Percentiles rank a stretch among this genome's conserved stretches.
phyloP scores from a whole-genome alignment of 1,140 invertebrate species.

The Heliconius nattereri region DNA sequence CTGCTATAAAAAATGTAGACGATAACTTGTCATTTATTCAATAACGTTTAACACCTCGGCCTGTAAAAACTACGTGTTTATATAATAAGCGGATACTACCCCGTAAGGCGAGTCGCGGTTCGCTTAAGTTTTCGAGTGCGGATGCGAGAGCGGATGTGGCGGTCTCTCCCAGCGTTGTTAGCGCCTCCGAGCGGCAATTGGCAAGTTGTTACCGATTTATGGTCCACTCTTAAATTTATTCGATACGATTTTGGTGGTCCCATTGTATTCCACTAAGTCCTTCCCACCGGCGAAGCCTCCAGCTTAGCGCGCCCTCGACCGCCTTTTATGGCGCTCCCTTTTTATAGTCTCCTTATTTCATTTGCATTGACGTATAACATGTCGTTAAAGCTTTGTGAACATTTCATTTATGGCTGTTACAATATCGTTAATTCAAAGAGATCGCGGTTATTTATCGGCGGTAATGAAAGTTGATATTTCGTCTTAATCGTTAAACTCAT shows the following conservation, averaged over 20 bases:
- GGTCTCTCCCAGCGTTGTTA: conserved; percentile 65
- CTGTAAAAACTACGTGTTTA: conserved; percentile 21
- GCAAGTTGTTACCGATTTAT: conserved; percentile 78
- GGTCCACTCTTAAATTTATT: conserved; percentile 76
- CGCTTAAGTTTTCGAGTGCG: conserved; percentile 67
- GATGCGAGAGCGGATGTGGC: conserved; percentile 75
- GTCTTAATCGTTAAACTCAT: conserved; percentile 28
- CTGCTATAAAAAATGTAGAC: background rate
- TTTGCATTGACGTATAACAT: conserved; percentile 60
- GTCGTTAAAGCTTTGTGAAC: conserved; percentile 44
- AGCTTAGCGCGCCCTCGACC: conserved; percentile 59
- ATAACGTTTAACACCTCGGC: conserved; percentile 1
- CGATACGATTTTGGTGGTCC: conserved; percentile 75
- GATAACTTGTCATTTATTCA: background rate
- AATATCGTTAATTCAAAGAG: conserved; percentile 46
- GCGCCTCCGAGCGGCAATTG: conserved; percentile 78
- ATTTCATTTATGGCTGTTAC: conserved; percentile 47
- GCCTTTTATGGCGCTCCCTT: conserved; percentile 66
- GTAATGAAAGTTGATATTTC: conserved; percentile 44
- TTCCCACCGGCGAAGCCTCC: conserved; percentile 56
- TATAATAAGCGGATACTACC: conserved; percentile 46
- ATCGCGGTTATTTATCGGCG: conserved; percentile 36
- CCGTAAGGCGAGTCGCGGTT: conserved; percentile 44
- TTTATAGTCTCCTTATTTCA: conserved; percentile 73
- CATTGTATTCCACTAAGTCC: conserved; percentile 71